These are phyloP conservation scores for Elachura formosa DNA, from an alignment of 2,113 vertebrate genomes.

Conservation along the genomic window DNA sequence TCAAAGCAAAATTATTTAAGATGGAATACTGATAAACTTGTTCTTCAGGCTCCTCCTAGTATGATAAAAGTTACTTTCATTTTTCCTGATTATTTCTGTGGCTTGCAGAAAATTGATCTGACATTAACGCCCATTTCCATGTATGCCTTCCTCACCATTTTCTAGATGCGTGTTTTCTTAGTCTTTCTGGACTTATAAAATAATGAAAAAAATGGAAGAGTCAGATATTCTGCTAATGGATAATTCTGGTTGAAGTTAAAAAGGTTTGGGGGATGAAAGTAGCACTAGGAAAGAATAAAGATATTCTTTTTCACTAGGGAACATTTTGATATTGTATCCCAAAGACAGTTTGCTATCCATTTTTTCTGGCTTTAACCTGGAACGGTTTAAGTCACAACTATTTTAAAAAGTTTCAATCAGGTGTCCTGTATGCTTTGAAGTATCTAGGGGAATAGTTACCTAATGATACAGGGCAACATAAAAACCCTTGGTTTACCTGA, in stretches of 20 bases:
- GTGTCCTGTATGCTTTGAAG: constrained; percentile 20
- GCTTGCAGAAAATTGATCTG: neutral
- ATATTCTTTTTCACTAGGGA: neutral
- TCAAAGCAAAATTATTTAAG: neutral
- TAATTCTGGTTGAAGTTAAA: neutral
- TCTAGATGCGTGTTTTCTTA: neutral
- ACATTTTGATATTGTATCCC: neutral
- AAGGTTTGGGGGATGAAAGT: neutral
- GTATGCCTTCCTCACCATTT: neutral
- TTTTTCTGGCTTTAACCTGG: neutral
- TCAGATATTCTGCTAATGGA: neutral
- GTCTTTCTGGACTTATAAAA: neutral
- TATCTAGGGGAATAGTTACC: constrained; percentile 25
- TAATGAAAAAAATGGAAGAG: neutral
- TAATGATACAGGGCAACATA: constrained; percentile 37
- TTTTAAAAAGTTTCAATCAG: neutral
- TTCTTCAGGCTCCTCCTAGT: neutral
- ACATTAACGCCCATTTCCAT: neutral
- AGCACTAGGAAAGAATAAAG: neutral
- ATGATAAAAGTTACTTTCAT: neutral
- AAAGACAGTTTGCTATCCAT: neutral
- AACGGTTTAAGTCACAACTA: neutral
- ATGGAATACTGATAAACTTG: neutral
- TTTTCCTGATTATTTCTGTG: neutral
- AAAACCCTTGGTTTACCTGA: constrained; percentile 49